Conservation (phyloP, 1,140 invertebrate genomes). For the Rhizoglyphus robini region DNA sequence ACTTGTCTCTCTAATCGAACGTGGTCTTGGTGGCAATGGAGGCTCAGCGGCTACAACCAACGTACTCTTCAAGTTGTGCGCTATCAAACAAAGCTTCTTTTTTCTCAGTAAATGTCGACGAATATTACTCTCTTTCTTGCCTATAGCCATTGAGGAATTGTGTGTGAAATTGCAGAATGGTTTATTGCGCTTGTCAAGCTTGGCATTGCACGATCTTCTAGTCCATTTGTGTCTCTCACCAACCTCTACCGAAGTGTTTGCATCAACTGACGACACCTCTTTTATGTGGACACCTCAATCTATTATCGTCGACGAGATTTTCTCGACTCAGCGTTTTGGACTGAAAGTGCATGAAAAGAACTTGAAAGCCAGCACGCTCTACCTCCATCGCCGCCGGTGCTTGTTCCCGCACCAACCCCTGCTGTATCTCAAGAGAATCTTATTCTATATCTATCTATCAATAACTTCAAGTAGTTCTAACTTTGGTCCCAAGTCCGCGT, state of each 20-base stretch:
- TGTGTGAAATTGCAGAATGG: conserved; percentile 89
- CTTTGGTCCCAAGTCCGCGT: background rate
- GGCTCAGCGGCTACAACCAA: background rate
- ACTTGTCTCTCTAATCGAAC: background rate
- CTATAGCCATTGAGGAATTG: conserved; percentile 80
- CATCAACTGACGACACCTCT: conserved; percentile 86
- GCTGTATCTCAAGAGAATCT: too few species aligned
- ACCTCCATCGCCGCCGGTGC: background rate
- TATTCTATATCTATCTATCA: background rate
- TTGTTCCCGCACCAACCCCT: background rate
- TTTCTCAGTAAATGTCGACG: conserved; percentile 63
- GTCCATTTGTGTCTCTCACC: conserved; percentile 73
- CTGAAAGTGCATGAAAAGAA: background rate
- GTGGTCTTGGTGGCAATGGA: background rate
- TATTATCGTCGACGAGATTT: conserved; percentile 1
- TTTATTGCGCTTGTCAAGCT: conserved; percentile 84
- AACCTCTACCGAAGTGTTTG: conserved; percentile 43
- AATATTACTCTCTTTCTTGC: conserved; percentile 81
- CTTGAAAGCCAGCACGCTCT: background rate
- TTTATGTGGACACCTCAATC: conserved; percentile 65
- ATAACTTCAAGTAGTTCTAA: background rate
- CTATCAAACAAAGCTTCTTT: conserved; percentile 19
- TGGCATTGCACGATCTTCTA: conserved; percentile 84
- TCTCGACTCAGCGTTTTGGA: conserved; percentile 10
- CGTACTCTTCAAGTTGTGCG: background rate